Conservation (phyloP, 2,888 invertebrate genomes). For the Drosophila diplacantha region DNA sequence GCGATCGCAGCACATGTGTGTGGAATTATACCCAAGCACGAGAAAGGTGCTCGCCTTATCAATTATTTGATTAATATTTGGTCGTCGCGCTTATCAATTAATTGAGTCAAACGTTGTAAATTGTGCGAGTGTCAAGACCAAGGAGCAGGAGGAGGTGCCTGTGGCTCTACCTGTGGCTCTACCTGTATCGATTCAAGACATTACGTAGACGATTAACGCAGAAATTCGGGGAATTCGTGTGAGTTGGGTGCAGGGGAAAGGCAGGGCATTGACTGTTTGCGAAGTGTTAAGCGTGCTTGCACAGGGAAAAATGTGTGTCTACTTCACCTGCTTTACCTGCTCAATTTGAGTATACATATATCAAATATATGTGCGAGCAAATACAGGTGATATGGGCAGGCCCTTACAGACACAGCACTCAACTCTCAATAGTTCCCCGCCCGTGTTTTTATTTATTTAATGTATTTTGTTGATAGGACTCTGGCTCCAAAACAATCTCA, state of each 20-base stretch:
- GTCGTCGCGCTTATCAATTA: slow-evolving; percentile 41
- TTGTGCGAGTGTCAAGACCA: slow-evolving; percentile 25
- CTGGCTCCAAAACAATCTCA: slow-evolving; percentile 1
- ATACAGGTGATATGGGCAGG: not conserved
- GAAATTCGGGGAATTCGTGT: slow-evolving; percentile 3
- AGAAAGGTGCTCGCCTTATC: slow-evolving; percentile 27
- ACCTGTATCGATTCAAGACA: slow-evolving; percentile 3
- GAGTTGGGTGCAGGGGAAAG: not conserved
- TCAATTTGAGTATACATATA: not conserved
- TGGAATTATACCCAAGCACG: slow-evolving; percentile 24
- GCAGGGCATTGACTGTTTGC: slow-evolving; percentile 9
- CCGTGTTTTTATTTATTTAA: not conserved
- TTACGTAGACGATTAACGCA: slow-evolving; percentile 5
- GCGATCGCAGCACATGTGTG: slow-evolving; percentile 12
- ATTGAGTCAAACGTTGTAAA: slow-evolving; percentile 45
- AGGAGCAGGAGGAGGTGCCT: not conserved
- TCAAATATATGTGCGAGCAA: not conserved
- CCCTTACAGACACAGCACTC: not conserved
- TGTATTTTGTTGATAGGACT: slow-evolving; percentile 4
- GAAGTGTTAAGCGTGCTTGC: slow-evolving; percentile 6
- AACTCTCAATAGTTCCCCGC: not conserved
- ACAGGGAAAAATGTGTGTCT: not conserved
- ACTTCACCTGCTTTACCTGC: not conserved
- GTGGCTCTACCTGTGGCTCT: not conserved
- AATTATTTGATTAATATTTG: slow-evolving; percentile 45